These are phyloP conservation scores for Parasteatoda tepidariorum DNA, from an alignment of 1,140 invertebrate genomes.

Conservation along the genomic window DNA sequence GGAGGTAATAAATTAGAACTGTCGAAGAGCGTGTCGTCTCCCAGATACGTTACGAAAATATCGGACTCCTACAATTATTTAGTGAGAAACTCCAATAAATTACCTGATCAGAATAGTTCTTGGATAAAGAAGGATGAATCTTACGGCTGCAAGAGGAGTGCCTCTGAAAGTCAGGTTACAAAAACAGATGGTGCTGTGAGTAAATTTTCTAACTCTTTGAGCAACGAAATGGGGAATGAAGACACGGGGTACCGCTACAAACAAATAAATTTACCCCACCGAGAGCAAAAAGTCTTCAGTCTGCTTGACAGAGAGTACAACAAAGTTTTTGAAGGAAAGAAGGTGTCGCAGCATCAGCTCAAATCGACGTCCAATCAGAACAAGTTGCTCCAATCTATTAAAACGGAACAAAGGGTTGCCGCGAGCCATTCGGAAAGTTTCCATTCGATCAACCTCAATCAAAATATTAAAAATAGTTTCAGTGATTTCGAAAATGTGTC, in stretches of 20 bases:
- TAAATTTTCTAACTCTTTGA: not conserved
- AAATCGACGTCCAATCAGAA: conserved; percentile 17
- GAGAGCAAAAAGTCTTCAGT: conserved; percentile 28
- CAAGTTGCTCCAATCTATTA: not conserved
- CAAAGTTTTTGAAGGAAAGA: conserved; percentile 53
- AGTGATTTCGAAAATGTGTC: no score
- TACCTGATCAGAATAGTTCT: not conserved
- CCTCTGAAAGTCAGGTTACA: conserved; percentile 47
- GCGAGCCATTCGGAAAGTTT: not conserved
- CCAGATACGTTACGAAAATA: conserved; percentile 58
- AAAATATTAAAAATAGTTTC: not conserved
- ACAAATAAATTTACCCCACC: no score
- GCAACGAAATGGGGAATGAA: not conserved
- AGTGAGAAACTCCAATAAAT: no score
- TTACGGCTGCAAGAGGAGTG: conserved; percentile 43
- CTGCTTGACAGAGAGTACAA: conserved; percentile 60
- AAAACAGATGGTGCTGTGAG: conserved; percentile 1
- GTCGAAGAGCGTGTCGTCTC: conserved; percentile 17
- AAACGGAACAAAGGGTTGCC: not conserved
- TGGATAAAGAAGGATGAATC: not conserved
- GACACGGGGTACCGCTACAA: no score
- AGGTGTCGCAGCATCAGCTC: conserved; percentile 18
- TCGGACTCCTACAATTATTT: conserved; percentile 57
- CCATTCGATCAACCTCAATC: not conserved
- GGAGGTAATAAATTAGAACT: not conserved